Evolutionary conservation across 1,140 invertebrate genomes (phyloP), one percentile per base, ranked within the genome.

Genomic region (Pteromalus puparum): DNA sequence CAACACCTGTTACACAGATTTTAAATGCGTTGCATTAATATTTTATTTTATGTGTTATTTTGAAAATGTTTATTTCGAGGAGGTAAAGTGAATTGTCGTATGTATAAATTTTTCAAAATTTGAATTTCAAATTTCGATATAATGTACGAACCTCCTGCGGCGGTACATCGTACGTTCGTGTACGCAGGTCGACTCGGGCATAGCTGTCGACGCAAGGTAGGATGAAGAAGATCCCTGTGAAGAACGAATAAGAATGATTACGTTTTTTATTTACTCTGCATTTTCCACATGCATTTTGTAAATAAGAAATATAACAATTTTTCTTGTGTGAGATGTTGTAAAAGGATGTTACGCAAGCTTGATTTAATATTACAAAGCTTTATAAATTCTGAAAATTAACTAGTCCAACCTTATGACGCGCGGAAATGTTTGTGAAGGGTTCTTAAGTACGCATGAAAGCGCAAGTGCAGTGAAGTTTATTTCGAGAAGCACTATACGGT

Each of bases 171-270:
- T 99, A 99, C 1, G 97, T 98, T 83, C 98, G 95, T 10, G 97
- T 97, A 86, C 98, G 95, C 73, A 99, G 93, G 91, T 99, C 98
- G 10, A 98, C 97, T 73, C 98, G 96, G 21, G 97, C 96, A 89
- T 98, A 99, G 28, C 96, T 96, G 90, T 99, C 98, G 88, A 99
- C 97, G 92, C 98, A 99, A 0, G 98, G 98, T 78, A 99, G 93
- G 53, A 99, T 97, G 92, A 99, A 99, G 93, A 99, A 98, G 84
- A 98, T 97, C n/a, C 96, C 96, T 97, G 91, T 53, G 93, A 93
- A 86, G 88, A 87, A 90, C 89, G 86, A 86, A 87, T 42, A 5
- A 34, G 6, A 34, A 34, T 34, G 30, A 5, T 6, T 42, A 9
- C 38, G 9, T 12, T 6, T 65, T 34, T 34, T n/a, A n/a, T n/a